A percentile compares a stretch with the other conserved stretches of the same genome.
phyloP scores from a whole-genome alignment of 2,113 vertebrate genomes.

The Nothobranchius kuhntae region DNA sequence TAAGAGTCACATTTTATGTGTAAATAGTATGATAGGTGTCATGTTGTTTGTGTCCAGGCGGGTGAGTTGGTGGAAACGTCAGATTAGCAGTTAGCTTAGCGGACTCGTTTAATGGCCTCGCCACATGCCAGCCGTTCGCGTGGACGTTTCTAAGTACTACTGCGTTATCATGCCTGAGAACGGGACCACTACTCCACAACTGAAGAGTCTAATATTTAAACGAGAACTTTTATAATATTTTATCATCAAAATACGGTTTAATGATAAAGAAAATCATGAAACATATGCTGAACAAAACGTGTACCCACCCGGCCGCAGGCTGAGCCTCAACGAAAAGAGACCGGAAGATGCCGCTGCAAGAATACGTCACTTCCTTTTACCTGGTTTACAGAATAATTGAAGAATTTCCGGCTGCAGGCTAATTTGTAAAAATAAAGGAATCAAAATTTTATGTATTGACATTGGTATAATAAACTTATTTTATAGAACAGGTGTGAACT shows the following conservation, averaged over 20 bases:
- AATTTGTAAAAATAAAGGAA: too few relatives aligned
- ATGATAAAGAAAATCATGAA: not conserved
- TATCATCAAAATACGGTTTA: not conserved
- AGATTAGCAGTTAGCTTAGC: constrained; percentile 30
- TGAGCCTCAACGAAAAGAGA: constrained; percentile 74
- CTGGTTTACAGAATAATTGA: too few relatives aligned
- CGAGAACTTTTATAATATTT: rapidly evolving
- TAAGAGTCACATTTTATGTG: not conserved
- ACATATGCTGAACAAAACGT: constrained; percentile 11
- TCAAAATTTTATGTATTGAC: too few relatives aligned
- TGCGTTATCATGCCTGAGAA: not conserved
- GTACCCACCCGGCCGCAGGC: constrained; percentile 68
- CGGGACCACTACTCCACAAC: rapidly evolving
- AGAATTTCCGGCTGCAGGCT: too few relatives aligned
- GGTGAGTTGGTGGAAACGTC: not conserved
- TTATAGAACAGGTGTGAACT: too few relatives aligned
- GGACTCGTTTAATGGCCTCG: constrained; percentile 35
- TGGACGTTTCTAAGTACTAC: not conserved
- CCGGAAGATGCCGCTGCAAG: constrained; percentile 15
- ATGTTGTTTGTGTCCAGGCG: too few relatives aligned
- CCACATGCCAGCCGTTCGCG: constrained; percentile 59
- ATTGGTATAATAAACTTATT: too few relatives aligned
- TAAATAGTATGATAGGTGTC: not conserved
- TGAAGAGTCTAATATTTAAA: rapidly evolving
- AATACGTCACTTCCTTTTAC: constrained; percentile 61